A percentile compares a stretch with the other conserved stretches of the same genome.
Conservation (phyloP, 2,888 invertebrate species). For the Euclidia mi region DNA sequence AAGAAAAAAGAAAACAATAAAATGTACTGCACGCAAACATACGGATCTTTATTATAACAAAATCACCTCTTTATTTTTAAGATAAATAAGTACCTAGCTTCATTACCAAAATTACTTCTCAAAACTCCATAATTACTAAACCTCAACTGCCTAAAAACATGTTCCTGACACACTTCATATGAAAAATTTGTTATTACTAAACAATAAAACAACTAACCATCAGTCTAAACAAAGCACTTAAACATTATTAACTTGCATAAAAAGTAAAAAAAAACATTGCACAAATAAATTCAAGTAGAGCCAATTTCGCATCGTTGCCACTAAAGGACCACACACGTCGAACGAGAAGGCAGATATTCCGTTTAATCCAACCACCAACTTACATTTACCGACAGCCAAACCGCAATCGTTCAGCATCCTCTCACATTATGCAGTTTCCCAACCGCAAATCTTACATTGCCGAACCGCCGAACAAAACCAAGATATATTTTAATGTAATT, state of each 20-base stretch:
- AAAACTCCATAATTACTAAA: too few relatives aligned
- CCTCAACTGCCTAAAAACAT: too few relatives aligned
- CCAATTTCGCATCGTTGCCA: constrained; percentile 40
- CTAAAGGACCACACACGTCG: constrained; percentile 66
- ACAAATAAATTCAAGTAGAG: constrained; percentile 53
- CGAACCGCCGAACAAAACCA: constrained; percentile 12
- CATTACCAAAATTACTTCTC: too few relatives aligned
- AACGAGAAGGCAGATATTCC: constrained; percentile 61
- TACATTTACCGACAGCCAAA: constrained; percentile 29
- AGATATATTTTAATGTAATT: constrained; percentile 12
- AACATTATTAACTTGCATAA: background rate
- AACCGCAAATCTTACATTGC: constrained; percentile 43
- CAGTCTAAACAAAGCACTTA: constrained; percentile 6
- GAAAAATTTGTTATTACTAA: background rate
- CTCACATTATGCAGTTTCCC: constrained; percentile 28
- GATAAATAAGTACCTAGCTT: too few relatives aligned
- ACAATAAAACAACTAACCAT: constrained; percentile 15
- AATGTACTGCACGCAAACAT: too few relatives aligned
- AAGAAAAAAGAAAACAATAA: too few relatives aligned
- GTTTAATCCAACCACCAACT: constrained; percentile 59
- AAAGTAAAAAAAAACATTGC: constrained; percentile 11
- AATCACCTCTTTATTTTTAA: too few relatives aligned
- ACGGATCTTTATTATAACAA: too few relatives aligned
- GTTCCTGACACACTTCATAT: background rate
- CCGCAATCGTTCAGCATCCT: background rate